phyloP scores from a whole-genome alignment of 2,797 vertebrate genomes.

The Rhabdophis nuchalis region DNA sequence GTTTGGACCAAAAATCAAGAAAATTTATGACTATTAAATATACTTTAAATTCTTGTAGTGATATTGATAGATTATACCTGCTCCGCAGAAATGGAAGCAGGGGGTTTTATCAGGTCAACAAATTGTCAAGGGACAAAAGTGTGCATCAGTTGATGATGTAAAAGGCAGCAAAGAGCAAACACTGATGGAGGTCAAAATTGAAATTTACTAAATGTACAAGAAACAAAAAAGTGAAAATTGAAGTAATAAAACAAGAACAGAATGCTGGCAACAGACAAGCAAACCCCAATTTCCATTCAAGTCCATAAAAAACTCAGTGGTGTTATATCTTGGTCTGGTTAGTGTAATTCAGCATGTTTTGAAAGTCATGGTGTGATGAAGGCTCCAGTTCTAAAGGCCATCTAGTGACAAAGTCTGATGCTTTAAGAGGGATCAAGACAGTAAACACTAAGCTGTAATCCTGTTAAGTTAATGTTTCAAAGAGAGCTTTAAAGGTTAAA shows the following conservation, averaged over 20 bases:
- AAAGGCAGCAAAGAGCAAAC: neutral
- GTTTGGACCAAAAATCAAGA: neutral
- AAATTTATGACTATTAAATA: neutral
- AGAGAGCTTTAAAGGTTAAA: constrained; percentile 34
- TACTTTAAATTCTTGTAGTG: neutral
- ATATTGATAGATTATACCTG: neutral
- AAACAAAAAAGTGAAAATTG: neutral
- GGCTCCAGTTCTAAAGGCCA: neutral
- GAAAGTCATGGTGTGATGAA: neutral
- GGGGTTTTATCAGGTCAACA: neutral
- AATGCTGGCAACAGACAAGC: neutral
- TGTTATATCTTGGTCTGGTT: neutral
- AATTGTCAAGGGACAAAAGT: neutral
- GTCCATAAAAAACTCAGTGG: neutral
- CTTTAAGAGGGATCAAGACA: neutral
- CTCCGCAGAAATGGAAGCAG: neutral
- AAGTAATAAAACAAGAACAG: neutral
- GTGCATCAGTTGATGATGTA: neutral
- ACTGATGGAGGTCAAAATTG: neutral
- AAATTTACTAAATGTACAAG: neutral
- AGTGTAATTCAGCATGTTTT: neutral
- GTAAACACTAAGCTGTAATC: constrained; percentile 12
- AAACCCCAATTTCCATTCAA: neutral
- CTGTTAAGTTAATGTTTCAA: constrained; percentile 36
- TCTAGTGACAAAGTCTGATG: constrained; percentile 8